Base-by-base conservation (phyloP, 1,140 invertebrate species). In the Drosophila mayri region DNA sequence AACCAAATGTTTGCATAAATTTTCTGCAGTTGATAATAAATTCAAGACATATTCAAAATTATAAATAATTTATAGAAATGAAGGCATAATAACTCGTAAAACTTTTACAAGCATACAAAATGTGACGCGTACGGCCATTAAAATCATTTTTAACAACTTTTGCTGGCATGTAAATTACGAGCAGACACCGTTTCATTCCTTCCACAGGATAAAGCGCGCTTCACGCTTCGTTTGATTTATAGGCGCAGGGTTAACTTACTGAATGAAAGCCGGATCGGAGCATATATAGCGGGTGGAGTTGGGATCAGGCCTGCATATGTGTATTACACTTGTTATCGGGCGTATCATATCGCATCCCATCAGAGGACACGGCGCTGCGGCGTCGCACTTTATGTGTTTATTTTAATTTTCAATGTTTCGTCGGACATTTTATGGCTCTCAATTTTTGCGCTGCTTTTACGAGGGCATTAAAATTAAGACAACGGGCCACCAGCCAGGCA, bases 381-480 rank as follows among this genome's bases (percentile, higher is more conserved):
- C 37, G 64, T 40, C 10, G 58, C 57, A 32, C 61, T 78, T 87
- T 80, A 87, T 87, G 84, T 84, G 80, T 88, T 87, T 87, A 87
- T 87, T 87, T 87, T 87, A 87, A 87, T 87, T 87, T 87, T 88
- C 79, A 86, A 79, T 85, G 82, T 85, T 77, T 60, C 68, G 54
- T 60, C 47, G 60, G 59, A 43, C 67, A 52, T 87, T 88, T 87
- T 88, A 87, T 87, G 78, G 68, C 62, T 88, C 70, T 81, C 73
- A 80, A 78, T 84, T 88, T 87, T 88, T 87, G 80, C 84, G 84
- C 84, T 70, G 82, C 76, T 80, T 87, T 87, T 87, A 88, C 84
- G 83, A 87, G 84, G 58, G 57, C 80, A 87, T 87, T 87, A 87
- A 87, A 80, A 88, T 80, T 80, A 87, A 87, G 84, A 78, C 76